These are phyloP conservation scores for Anoplopoma fimbria DNA, from an alignment of 2,113 vertebrate species.

Conservation along the genomic window DNA sequence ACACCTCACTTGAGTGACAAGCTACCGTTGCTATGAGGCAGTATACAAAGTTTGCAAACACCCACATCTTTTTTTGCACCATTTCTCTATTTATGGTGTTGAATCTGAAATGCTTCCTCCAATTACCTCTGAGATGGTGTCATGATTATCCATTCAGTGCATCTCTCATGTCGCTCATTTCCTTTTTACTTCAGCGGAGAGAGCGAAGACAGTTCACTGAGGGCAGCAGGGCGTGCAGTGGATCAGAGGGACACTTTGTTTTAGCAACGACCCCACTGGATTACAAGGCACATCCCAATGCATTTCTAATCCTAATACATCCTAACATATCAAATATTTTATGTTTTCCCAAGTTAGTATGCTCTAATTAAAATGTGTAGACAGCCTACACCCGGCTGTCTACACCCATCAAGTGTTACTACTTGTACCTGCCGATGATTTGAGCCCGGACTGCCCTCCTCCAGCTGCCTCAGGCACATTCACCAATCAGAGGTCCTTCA, in stretches of 20 bases:
- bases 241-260: constrained; percentile 15
- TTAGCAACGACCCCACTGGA: neutral
- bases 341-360: neutral
- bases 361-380: constrained; percentile 8
- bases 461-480: constrained; percentile 50
- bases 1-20: neutral
- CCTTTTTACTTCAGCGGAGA: neutral
- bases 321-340: neutral
- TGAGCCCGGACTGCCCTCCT: constrained; percentile 25
- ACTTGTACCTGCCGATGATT: constrained; percentile 14
- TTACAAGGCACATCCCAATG: constrained; percentile 1
- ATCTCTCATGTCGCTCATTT: constrained; percentile 11
- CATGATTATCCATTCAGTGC: constrained; percentile 26
- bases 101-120: constrained; percentile 1
- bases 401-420: constrained; percentile 18
- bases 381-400: neutral
- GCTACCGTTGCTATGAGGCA: neutral
- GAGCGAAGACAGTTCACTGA: neutral
- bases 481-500: constrained; percentile 31
- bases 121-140: constrained; percentile 21
- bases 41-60: constrained; percentile 4
- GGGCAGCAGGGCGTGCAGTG: neutral
- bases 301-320: neutral
- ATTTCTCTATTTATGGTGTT: neutral
- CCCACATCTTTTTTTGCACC: neutral